These are phyloP conservation scores for Atrina japonica DNA, from an alignment of 2,888 invertebrate genomes.

Conservation along the genomic window DNA sequence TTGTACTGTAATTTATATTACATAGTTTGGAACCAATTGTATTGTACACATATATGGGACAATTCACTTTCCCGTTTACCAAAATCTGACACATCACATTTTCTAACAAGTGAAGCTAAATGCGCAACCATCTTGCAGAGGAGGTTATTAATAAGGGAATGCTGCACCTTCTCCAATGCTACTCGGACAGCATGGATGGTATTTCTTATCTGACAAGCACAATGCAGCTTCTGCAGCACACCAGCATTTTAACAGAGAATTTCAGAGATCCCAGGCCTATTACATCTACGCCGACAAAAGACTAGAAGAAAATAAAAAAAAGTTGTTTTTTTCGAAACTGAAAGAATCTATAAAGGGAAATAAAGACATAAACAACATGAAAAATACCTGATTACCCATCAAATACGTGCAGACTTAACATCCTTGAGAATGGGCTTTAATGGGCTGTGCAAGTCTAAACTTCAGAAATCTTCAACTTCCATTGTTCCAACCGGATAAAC, in stretches of 20 bases:
- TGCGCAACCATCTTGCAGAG: constrained; percentile 25
- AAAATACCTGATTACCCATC: constrained; percentile 14
- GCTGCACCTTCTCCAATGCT: constrained; percentile 25
- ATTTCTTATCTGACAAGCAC: constrained; percentile 12
- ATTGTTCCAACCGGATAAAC: constrained; percentile 35
- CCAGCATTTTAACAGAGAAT: constrained; percentile 26
- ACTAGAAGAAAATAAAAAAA: constrained; percentile 15
- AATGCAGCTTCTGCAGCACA: constrained; percentile 31
- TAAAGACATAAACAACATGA: background rate
- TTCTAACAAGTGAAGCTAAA: constrained; percentile 20
- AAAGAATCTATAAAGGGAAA: background rate
- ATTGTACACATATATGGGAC: constrained; percentile 33
- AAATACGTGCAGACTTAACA: constrained; percentile 20
- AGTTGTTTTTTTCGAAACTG: constrained; percentile 33
- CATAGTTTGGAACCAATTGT: constrained; percentile 35
- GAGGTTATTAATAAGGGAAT: constrained; percentile 31
- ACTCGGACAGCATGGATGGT: constrained; percentile 3
- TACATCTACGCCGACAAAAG: constrained; percentile 15
- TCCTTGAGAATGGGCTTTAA: constrained; percentile 28
- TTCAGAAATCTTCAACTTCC: constrained; percentile 14
- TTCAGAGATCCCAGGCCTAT: constrained; percentile 37
- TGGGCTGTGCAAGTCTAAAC: constrained; percentile 34
- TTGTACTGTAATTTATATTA: constrained; percentile 6
- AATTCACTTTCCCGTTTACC: constrained; percentile 24
- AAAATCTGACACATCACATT: constrained; percentile 27